phyloP scores from a whole-genome alignment of 2,113 vertebrate genomes.

The Burhinus bistriatus region DNA sequence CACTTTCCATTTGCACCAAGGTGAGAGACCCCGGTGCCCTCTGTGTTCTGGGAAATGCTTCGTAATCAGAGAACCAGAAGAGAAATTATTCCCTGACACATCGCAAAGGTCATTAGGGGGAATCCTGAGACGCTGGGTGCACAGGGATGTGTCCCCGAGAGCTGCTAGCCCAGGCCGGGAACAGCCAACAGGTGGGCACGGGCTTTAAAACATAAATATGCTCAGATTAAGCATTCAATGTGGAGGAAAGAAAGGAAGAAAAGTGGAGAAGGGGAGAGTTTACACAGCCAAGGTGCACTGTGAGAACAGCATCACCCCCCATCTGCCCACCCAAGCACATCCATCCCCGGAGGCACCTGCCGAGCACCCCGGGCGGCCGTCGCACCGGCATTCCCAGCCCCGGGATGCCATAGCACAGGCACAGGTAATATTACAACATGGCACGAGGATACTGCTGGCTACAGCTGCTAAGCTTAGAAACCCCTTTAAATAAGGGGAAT shows the following conservation, averaged over 20 bases:
- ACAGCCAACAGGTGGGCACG: background rate
- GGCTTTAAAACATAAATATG: background rate
- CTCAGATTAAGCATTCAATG: background rate
- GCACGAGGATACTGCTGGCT: background rate
- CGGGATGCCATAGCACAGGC: background rate
- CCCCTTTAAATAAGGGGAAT: background rate
- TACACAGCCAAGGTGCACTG: background rate
- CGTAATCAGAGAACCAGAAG: background rate
- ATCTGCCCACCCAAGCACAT: background rate
- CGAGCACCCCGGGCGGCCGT: background rate
- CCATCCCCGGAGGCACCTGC: background rate
- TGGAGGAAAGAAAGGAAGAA: background rate
- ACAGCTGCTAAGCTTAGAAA: background rate
- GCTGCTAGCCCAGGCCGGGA: background rate
- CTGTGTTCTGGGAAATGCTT: background rate
- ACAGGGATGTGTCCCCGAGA: background rate
- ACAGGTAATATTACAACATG: background rate
- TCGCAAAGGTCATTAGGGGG: background rate
- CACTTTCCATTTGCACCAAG: background rate
- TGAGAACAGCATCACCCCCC: background rate
- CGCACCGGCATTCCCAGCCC: background rate
- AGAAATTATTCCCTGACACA: background rate
- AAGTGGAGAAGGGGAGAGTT: background rate
- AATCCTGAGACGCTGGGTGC: background rate
- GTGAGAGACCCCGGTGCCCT: background rate